Evolutionary conservation across 2,113 vertebrate species (phyloP).

Genomic region (Serinus canaria): DNA sequence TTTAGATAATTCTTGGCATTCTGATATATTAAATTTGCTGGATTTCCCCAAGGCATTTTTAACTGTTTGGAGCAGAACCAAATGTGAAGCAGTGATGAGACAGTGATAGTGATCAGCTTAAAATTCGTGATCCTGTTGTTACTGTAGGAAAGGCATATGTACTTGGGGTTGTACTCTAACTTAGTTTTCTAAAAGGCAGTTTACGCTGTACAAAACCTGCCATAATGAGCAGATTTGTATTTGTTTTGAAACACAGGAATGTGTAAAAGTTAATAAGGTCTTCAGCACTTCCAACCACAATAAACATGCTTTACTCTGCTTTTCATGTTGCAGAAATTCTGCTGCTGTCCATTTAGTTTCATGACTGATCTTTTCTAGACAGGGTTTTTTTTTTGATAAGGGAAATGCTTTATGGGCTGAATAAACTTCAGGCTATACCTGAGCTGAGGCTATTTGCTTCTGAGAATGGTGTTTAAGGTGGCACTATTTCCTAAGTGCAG

Average conservation of each 20-base stretch:
- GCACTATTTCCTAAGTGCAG: not conserved
- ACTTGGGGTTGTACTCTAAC: not conserved
- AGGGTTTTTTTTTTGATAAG: not conserved
- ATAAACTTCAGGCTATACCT: not conserved
- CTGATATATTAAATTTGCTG: not conserved
- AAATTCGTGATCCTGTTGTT: not conserved
- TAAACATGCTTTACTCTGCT: not conserved
- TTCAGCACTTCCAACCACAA: not conserved
- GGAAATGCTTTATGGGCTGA: not conserved
- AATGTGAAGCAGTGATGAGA: not conserved
- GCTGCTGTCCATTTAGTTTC: not conserved
- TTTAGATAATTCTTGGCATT: not conserved
- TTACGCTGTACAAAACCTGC: not conserved
- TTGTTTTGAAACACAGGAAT: not conserved
- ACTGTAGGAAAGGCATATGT: not conserved
- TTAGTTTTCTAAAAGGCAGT: not conserved
- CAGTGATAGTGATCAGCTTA: not conserved
- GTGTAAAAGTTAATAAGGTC: not conserved
- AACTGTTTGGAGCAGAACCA: slow-evolving; percentile 1
- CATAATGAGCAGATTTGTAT: not conserved
- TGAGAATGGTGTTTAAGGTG: not conserved
- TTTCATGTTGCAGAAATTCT: not conserved
- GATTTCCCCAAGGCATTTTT: slow-evolving; percentile 3
- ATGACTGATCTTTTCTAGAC: not conserved
- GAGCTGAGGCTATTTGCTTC: not conserved